Base-by-base conservation (phyloP, 2,113 vertebrate genomes). In the Nothocercus nigrocapillus region DNA sequence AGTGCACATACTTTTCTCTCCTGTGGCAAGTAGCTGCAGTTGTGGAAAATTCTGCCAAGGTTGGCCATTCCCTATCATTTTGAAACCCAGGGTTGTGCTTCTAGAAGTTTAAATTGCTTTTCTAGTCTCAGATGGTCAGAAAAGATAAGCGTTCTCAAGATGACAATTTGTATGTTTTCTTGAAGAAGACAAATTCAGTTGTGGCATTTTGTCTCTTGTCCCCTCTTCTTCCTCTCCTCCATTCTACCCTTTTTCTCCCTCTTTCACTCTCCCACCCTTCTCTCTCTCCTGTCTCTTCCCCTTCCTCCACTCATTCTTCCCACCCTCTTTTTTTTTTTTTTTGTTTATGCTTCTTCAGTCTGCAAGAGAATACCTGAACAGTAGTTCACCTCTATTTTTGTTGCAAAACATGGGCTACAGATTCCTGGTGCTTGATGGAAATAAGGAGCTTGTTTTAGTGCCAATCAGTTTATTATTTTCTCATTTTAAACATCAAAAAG, bases 21-120 rank as follows among this genome's bases (percentile, higher is more conserved):
- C 94, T 99, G 59, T 99, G 99, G 99, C 98, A 98, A 22, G 97
- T 99, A 73, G 96, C 94, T 95, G 97, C 88, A 13, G 97, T 98
- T 34, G 90, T 92, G 1, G 98, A 98, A 80, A 95, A 89, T 7
- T 97, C 97, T 88, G 96, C 98, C 91, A 98, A 98, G 97, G 99
- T 99, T 96, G 95, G 98, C 79, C 34, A 16, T 34, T 81, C 18
- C 22, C 40, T 1, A 1, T 90, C 27, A 73, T 88, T 95, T 81
- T 94, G 63, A 77, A 92, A 67, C 21, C 12, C 5, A 5, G 17
- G 36, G n/a, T 27, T 89, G 34, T 67, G 18, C 30, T 80, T 88
- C 12, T 67, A 53, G 32, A 82, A 78, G 11, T 63, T 91, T 53
- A 66, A 75, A 40, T 75, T 58, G 24, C 56, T 82, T 87, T 91